phyloP scores from a whole-genome alignment of 1,140 invertebrate species.

The Anastrepha obliqua region DNA sequence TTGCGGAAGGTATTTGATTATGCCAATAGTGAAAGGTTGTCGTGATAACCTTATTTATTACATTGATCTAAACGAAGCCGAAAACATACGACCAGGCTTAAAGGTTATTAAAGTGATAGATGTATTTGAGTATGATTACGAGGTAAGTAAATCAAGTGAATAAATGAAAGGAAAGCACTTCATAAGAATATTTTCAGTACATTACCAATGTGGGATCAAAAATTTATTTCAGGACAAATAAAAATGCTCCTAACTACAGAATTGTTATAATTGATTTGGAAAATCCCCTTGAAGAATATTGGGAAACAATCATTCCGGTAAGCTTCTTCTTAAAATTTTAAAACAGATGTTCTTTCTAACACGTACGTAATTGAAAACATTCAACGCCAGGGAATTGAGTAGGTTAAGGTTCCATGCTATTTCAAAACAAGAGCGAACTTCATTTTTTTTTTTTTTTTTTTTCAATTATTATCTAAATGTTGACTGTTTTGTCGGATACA shows the following conservation, averaged over 20 bases:
- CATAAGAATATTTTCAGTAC: conserved; percentile 76
- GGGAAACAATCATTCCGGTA: conserved; percentile 85
- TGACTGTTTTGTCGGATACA: too few species aligned
- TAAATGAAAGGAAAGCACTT: background rate
- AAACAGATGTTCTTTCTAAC: too few species aligned
- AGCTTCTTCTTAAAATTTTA: background rate
- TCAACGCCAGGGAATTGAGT: too few species aligned
- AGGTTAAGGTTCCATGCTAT: too few species aligned
- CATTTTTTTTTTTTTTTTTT: too few species aligned
- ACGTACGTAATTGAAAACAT: too few species aligned
- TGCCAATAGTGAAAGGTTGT: conserved; percentile 87
- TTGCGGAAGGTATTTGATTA: conserved; percentile 91
- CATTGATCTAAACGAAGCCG: conserved; percentile 81
- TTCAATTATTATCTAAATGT: too few species aligned
- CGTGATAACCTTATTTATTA: conserved; percentile 92
- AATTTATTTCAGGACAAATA: conserved; percentile 94
- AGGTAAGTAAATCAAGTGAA: conserved; percentile 68
- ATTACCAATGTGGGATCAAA: conserved; percentile 91
- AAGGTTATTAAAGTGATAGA: conserved; percentile 86
- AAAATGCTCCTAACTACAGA: conserved; percentile 93
- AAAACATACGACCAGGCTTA: conserved; percentile 80
- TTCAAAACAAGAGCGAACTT: too few species aligned
- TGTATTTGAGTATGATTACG: conserved; percentile 95
- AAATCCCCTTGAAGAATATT: conserved; percentile 85
- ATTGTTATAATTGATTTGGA: conserved; percentile 92